Evolutionary conservation across 2,888 invertebrate genomes (phyloP), one percentile per base, ranked within the genome.

Genomic region (Beris morrisii): DNA sequence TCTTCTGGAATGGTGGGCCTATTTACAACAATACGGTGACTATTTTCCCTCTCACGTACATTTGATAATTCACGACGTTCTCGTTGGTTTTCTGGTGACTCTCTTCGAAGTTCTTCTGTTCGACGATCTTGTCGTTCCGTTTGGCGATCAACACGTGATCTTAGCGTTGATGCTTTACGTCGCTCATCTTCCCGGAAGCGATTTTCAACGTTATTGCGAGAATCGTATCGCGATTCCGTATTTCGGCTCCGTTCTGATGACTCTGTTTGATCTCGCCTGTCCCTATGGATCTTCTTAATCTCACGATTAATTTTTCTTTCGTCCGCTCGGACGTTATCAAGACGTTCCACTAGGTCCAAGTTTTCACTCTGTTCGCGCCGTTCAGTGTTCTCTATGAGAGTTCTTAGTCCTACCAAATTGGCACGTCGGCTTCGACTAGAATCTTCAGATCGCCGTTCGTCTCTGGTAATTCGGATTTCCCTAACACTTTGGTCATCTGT

Each of bases 121-220:
- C 45, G 45, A 12, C 28, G 32, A 43, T 56, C 56, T n/a, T 12
- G 1, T 2, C 44, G 56, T 43, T 15, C n/a, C 7, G 7, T 38
- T 38, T 38, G 38, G 9, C 9, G 38, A 38, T 38, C 38, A 9
- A 9, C 55, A 5, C 6, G 6, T 31, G n/a, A 6, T 9, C 28
- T 31, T 38, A 5, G 38, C 9, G 38, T 9, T 30, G 28, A 30
- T 22, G 55, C 13, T 6, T 43, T 38, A 32, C 56, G 46, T 5
- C 65, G 56, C 46, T 44, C 64, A 32, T 45, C 43, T 12, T n/a
- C 48, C n/a, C 48, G 38, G 9, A 38, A 22, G 22, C 22, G 5
- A n/a, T 5, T 6, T 7, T 48, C 11, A n/a, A 48, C 5, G 48
- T 12, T 12, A 12, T 48, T 15, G 15, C 48, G 48, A 44, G 44